Base-by-base conservation (phyloP, 2,113 vertebrate genomes). In the Tachysurus fulvidraco region DNA sequence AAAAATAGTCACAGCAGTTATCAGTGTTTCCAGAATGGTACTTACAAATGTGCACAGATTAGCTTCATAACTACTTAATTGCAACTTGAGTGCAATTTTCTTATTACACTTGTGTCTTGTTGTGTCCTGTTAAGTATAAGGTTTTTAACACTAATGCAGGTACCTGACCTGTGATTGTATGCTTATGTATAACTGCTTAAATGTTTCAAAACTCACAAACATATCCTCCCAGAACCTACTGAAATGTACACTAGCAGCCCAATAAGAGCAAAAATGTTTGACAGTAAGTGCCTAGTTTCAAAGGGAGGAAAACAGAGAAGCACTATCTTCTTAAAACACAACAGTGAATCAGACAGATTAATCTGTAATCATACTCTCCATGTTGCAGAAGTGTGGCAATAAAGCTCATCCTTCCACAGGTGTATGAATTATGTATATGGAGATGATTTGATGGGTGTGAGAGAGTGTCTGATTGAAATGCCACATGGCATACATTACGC, bases 391-490 rank as follows among this genome's bases (percentile, higher is more conserved):
- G 89, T 91, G 89, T 92, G 91, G 91, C 93, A 93, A 95, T 92
- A 94, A 92, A 94, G 91, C 89, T 88, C 90, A 88, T 92, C 92
- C 90, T 81, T 86, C 85, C 91, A 91, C 90, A 92, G 94, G 92
- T 91, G 92, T 91, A 94, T 95, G 94, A 95, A 95, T 95, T 95
- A 95, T 95, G 95, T 93, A 95, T 95, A 94, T 90, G 89, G 89
- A 88, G 82, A 92, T 94, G 94, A 95, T 94, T 95, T 94, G 92
- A 94, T 92, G 93, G 93, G 92, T 93, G 93, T 90, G 90, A 91
- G 85, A 88, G 90, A 81, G 62, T 86, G 91, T 88, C 88, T 95
- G 94, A 95, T 95, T 95, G 92, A 93, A 93, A 92, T 76, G 90
- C 86, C 60, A 89, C 89, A 88, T 88, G 91, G 84, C 90, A 87